A percentile compares a stretch with the other conserved stretches of the same genome.
These are phyloP conservation scores for Acrobasis suavella DNA, from an alignment of 2,888 invertebrate species.

Conservation along the genomic window DNA sequence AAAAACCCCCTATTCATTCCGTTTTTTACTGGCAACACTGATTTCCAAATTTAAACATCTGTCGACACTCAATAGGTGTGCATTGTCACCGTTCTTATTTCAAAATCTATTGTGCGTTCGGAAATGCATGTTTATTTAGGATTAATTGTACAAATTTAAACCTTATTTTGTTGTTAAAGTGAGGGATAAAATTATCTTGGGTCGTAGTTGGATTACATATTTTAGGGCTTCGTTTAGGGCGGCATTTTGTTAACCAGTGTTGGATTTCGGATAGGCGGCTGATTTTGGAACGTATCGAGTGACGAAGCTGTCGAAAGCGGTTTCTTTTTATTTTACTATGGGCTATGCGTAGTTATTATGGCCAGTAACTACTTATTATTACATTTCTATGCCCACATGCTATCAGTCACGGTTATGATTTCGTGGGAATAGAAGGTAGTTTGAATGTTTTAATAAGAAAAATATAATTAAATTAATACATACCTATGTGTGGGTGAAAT, in stretches of 20 bases:
- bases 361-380: conserved; percentile 14
- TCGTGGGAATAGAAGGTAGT: conserved; percentile 5
- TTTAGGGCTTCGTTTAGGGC: conserved; percentile 35
- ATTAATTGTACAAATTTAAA: conserved; percentile 21
- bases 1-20: conserved; percentile 20
- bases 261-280: conserved; percentile 32
- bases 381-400: conserved; percentile 16
- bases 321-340: conserved; percentile 8
- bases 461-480: conserved; percentile 2
- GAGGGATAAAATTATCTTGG: conserved; percentile 21
- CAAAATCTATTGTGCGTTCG: conserved; percentile 22
- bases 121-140: conserved; percentile 20
- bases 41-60: conserved; percentile 33
- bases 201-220: conserved; percentile 32
- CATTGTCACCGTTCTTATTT: conserved; percentile 31
- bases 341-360: conserved; percentile 8
- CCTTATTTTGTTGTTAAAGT: conserved; percentile 21
- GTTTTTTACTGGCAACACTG: conserved; percentile 28
- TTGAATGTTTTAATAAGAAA: conserved; percentile 15
- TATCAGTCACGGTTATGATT: conserved; percentile 16
- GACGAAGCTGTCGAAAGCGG: conserved; percentile 19
- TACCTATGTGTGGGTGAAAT: background rate
- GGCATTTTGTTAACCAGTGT: conserved; percentile 34
- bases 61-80: conserved; percentile 31
- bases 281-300: conserved; percentile 31